Conservation (phyloP, 2,113 vertebrate species). For the Illadopsis cleaveri region DNA sequence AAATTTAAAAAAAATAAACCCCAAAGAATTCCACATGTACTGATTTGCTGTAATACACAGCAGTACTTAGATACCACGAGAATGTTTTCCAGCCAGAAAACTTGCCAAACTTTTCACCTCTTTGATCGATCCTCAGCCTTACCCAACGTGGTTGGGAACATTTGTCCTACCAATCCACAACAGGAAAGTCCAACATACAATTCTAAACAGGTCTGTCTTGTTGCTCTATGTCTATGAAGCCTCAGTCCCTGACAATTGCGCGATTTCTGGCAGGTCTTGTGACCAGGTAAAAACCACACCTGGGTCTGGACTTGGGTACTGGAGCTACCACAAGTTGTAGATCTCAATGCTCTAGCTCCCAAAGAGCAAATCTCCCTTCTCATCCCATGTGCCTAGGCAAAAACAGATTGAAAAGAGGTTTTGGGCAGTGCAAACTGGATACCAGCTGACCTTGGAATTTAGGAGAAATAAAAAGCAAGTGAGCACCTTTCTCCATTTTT, state of each 20-base stretch:
- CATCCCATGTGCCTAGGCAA: rapidly evolving
- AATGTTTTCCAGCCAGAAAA: neutral
- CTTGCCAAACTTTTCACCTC: neutral
- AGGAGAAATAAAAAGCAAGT: neutral
- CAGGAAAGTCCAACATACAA: neutral
- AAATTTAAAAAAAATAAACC: neutral
- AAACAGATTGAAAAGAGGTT: neutral
- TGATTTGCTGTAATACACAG: neutral
- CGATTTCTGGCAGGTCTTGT: neutral
- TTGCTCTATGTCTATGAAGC: neutral
- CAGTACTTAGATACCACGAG: neutral
- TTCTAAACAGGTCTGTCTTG: neutral
- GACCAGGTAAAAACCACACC: neutral
- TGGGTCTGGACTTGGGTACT: neutral
- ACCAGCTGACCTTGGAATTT: neutral
- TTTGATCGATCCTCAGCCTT: neutral
- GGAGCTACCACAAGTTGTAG: neutral
- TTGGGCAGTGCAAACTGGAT: neutral
- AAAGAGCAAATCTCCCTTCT: neutral
- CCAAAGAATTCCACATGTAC: neutral
- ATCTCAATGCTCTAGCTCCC: neutral
- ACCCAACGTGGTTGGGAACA: rapidly evolving
- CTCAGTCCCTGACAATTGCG: neutral
- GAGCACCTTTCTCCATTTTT: conserved; percentile 18
- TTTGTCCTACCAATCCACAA: no score